Evolutionary conservation across 2,888 invertebrate genomes (phyloP).

Genomic region (Sisyra nigra): DNA sequence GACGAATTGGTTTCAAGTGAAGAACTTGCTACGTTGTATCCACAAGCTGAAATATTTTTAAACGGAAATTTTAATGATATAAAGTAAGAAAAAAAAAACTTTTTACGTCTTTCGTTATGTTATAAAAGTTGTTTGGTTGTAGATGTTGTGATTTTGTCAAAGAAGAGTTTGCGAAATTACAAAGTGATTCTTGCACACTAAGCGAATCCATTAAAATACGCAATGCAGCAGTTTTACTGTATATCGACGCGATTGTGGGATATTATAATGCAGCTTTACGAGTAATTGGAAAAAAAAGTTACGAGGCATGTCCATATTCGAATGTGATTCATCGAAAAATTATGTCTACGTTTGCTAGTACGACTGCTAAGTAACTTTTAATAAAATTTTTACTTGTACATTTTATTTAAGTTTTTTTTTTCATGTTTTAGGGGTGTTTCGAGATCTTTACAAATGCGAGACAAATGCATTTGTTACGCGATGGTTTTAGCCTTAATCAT

Average conservation of each 20-base stretch:
- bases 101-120: constrained; percentile 14
- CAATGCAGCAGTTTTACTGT: constrained; percentile 20
- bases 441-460: constrained; percentile 23
- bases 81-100: constrained; percentile 11
- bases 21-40: constrained; percentile 22
- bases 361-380: constrained; percentile 7
- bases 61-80: constrained; percentile 12
- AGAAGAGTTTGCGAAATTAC: constrained; percentile 14
- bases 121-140: constrained; percentile 10
- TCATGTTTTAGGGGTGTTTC: constrained; percentile 14
- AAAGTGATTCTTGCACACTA: constrained; percentile 9
- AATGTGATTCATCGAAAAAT: constrained; percentile 19
- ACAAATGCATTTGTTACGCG: constrained; percentile 23
- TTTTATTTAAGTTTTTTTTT: no score
- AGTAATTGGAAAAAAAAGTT: constrained; percentile 17
- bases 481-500: constrained; percentile 22
- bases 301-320: constrained; percentile 19
- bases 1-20: constrained; percentile 28
- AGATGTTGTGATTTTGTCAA: constrained; percentile 5
- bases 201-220: constrained; percentile 5
- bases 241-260: constrained; percentile 20
- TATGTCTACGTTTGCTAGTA: constrained; percentile 18
- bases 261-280: constrained; percentile 18
- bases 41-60: constrained; percentile 16
- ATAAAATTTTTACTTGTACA: no score